phyloP scores from a whole-genome alignment of 2,888 invertebrate species.

The Cheilosia soror region DNA sequence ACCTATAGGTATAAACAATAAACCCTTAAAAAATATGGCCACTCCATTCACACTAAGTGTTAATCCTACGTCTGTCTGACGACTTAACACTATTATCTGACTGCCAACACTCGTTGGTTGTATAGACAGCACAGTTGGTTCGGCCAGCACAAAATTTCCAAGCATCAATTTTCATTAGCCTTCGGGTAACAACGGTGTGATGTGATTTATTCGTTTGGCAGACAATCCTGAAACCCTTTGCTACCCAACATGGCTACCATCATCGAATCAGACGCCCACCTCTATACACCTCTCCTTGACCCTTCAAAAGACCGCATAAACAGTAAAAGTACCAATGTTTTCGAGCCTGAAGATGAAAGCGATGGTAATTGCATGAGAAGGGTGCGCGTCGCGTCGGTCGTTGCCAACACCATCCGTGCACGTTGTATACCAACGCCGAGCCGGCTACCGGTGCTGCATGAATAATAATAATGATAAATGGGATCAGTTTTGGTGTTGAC shows the following conservation, averaged over 20 bases:
- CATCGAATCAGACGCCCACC: constrained; percentile 14
- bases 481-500: constrained; percentile 52
- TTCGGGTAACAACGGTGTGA: constrained; percentile 24
- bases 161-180: constrained; percentile 70
- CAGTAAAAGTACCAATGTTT: constrained; percentile 19
- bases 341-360: constrained; percentile 22
- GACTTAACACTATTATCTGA: constrained; percentile 35
- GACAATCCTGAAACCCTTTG: constrained; percentile 26
- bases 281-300: not conserved
- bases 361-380: constrained; percentile 1
- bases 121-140: constrained; percentile 41
- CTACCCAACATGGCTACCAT: constrained; percentile 7
- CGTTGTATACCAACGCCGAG: not conserved
- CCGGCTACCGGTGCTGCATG: no score
- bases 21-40: not conserved
- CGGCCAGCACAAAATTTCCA: constrained; percentile 31
- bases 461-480: constrained; percentile 64
- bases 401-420: not conserved
- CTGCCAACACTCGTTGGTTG: constrained; percentile 12
- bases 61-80: constrained; percentile 45
- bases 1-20: no score
- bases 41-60: constrained; percentile 40
- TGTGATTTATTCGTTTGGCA: constrained; percentile 66
- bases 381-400: not conserved
- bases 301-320: not conserved